Conservation (phyloP, 37 sponge, comb jelly and placozoan species). For the Mnemiopsis leidyi region DNA sequence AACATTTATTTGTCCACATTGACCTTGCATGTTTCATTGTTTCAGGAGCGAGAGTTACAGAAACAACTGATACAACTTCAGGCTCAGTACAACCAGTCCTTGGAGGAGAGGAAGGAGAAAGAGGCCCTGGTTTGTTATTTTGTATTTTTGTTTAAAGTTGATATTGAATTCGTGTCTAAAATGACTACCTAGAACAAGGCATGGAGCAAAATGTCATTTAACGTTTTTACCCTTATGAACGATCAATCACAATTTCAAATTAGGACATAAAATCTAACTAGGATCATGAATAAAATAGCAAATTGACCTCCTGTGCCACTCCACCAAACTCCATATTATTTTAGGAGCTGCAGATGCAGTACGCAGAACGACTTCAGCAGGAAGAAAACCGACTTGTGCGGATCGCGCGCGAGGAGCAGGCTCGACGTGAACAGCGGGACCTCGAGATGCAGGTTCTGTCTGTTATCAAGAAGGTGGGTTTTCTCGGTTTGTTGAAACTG, state of each 20-base stretch:
- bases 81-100: constrained; percentile 31
- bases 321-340: constrained; percentile 62
- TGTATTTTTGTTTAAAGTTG: too few species aligned
- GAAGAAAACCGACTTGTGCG: constrained; percentile 8
- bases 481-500: too few species aligned
- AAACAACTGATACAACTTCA: constrained; percentile 28
- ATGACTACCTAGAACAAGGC: too few species aligned
- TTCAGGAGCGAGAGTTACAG: constrained; percentile 24
- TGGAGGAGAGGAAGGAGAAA: constrained; percentile 51
- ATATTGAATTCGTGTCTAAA: too few species aligned
- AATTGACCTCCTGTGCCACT: too few species aligned
- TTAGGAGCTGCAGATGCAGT: constrained; percentile 74
- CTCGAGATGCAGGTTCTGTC: constrained; percentile 15
- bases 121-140: background rate
- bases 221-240: too few species aligned
- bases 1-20: too few species aligned
- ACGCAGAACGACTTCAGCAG: constrained; percentile 72
- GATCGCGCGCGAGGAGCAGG: constrained; percentile 46
- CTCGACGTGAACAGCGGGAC: background rate
- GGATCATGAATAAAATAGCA: too few species aligned
- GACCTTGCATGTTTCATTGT: too few species aligned
- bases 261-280: too few species aligned
- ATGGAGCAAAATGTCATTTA: too few species aligned
- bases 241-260: too few species aligned
- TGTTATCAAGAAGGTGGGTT: constrained; percentile 27